These are phyloP conservation scores for Diachasma alloeum DNA, from an alignment of 1,140 invertebrate species.

Conservation along the genomic window DNA sequence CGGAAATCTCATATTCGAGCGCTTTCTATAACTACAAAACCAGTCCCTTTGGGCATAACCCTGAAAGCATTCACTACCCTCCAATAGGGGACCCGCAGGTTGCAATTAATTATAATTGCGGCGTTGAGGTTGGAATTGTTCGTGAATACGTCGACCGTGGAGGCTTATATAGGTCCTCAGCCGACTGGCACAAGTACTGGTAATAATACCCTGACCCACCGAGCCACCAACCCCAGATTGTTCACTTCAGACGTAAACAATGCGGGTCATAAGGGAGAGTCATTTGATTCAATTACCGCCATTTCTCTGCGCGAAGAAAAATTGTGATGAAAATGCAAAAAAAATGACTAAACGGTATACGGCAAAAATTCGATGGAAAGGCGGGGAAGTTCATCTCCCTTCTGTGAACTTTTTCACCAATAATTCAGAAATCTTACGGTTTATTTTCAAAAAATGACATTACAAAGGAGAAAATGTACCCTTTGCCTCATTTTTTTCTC, in stretches of 20 bases:
- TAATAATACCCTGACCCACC: neutral
- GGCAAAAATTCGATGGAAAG: neutral
- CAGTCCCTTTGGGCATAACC: neutral
- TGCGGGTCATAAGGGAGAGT: neutral
- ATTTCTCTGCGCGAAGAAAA: neutral
- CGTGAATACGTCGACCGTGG: slow-evolving; percentile 26
- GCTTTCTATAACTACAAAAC: neutral
- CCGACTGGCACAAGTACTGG: slow-evolving; percentile 33
- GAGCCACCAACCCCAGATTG: slow-evolving; percentile 18
- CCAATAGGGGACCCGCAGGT: slow-evolving; percentile 29
- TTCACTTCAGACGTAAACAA: slow-evolving; percentile 39
- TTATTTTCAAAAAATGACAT: no score
- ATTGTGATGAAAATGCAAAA: no score
- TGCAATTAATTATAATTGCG: slow-evolving; percentile 42
- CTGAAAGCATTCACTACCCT: slow-evolving; percentile 21
- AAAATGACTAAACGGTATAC: no score
- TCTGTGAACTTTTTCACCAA: neutral
- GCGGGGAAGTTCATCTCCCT: neutral
- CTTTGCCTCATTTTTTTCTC: no score
- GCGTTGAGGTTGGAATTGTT: slow-evolving; percentile 34
- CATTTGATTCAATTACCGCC: neutral
- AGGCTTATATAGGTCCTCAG: slow-evolving; percentile 29
- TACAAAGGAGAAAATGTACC: no score
- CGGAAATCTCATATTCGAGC: no score
- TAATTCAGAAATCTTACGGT: no score